Evolutionary conservation across 2,797 vertebrate genomes (phyloP), one percentile per base, ranked within the genome.

Genomic region (Distichodus sexfasciatus): DNA sequence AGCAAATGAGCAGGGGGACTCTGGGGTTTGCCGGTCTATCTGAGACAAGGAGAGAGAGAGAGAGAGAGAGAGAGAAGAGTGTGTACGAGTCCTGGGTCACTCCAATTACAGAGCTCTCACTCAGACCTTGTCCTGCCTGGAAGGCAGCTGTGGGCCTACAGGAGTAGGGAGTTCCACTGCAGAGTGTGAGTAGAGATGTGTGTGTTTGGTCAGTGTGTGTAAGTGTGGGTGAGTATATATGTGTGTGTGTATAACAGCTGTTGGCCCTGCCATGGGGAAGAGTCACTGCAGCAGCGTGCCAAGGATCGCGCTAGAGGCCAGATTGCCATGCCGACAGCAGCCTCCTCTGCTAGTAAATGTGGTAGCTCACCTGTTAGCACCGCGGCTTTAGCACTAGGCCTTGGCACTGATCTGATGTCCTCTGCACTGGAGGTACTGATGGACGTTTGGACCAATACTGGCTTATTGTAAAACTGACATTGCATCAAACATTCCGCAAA

Each of bases 31-130:
- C 74, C 65, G 58, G 76, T 74, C 76, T 72, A 76, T 77, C 73
- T 73, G 71, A 71, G 64, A 69, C 71, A 54, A 63, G 36, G 51
- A 54, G 59, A 7, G 54, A 31, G 51, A 23, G 77, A 21, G 68
- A 35, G 57, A 17, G 69, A 10, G 23, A 3, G 71, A 40, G 28
- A 44, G 12, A 15, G 48, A 29, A 12, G 31, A 50, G 3, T 1
- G 50, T 41, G 26, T 36, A 26, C 3, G 29, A 9, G 7, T 62
- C 77, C 69, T 71, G 74, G 82, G 80, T 81, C 78, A 77, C 78
- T 82, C 78, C 79, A 83, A 83, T 83, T 82, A 83, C 78, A 76
- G 80, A 77, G 74, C 73, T 69, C 76, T 80, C 79, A 81, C 71
- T 80, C 78, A 77, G 66, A 36, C 65, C 72, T 73, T 75, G 72